These are phyloP conservation scores for Atta cephalotes DNA, from an alignment of 1,140 invertebrate species.

Conservation along the genomic window DNA sequence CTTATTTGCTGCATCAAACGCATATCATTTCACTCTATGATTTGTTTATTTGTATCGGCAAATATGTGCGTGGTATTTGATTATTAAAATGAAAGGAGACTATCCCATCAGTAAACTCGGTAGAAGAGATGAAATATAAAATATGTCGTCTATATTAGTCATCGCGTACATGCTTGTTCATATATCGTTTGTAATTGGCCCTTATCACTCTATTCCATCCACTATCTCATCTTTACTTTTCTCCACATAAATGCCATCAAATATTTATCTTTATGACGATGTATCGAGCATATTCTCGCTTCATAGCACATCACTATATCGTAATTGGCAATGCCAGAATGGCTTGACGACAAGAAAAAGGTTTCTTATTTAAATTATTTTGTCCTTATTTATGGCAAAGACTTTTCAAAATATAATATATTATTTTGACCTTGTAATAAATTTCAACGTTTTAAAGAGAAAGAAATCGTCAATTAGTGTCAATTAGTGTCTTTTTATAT, in stretches of 20 bases:
- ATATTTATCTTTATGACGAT: conserved; percentile 55
- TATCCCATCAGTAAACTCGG: not conserved
- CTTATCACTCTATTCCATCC: conserved; percentile 48
- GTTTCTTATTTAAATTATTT: conserved; percentile 6
- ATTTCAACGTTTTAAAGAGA: not conserved
- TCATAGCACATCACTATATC: not conserved
- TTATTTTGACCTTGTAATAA: not conserved
- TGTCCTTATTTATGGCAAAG: not conserved
- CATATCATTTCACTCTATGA: not conserved
- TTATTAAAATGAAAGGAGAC: not conserved
- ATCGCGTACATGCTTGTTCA: conserved; percentile 16
- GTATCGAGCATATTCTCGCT: conserved; percentile 25
- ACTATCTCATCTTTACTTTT: conserved; percentile 31
- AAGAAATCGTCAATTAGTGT: not conserved
- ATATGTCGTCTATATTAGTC: not conserved
- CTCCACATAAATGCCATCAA: conserved; percentile 36
- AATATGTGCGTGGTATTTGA: not conserved
- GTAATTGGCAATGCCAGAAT: conserved; percentile 28
- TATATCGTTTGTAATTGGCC: conserved; percentile 41
- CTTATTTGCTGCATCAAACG: not conserved
- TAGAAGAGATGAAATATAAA: not conserved
- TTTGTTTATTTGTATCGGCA: not conserved
- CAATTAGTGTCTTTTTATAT: not conserved
- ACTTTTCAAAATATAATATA: conserved; percentile 1
- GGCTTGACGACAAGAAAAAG: not conserved